A percentile compares a stretch with the other conserved stretches of the same genome.
Evolutionary conservation across 2,888 invertebrate species (phyloP).

Genomic region (Cremastobaeus sp.): DNA sequence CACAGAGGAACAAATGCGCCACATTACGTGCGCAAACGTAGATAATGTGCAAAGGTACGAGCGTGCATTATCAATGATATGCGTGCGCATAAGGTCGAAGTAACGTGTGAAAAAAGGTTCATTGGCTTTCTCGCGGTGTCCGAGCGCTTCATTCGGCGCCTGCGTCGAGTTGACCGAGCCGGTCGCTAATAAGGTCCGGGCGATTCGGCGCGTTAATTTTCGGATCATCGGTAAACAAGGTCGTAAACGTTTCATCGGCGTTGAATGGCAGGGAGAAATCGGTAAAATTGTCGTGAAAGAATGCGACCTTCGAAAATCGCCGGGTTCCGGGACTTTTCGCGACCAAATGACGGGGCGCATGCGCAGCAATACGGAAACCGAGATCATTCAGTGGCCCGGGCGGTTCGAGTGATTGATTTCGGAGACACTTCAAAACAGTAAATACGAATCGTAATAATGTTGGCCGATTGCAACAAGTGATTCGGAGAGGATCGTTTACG

Average conservation of each 20-base stretch:
- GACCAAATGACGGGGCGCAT: too few relatives aligned
- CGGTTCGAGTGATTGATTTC: too few relatives aligned
- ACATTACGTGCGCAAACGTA: slow-evolving; percentile 50
- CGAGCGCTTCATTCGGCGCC: too few relatives aligned
- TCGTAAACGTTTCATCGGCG: slow-evolving; percentile 8
- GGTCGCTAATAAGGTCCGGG: too few relatives aligned
- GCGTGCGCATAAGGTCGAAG: slow-evolving; percentile 36
- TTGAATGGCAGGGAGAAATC: slow-evolving; percentile 15
- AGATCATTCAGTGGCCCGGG: too few relatives aligned
- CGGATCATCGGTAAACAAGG: slow-evolving; percentile 4
- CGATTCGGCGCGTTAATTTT: too few relatives aligned
- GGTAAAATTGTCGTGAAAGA: slow-evolving; percentile 19
- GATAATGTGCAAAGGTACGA: slow-evolving; percentile 54
- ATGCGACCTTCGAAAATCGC: slow-evolving; percentile 26
- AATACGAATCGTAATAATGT: slow-evolving; percentile 46
- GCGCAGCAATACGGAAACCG: too few relatives aligned
- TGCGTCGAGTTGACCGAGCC: too few relatives aligned
- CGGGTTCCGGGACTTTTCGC: slow-evolving; percentile 13
- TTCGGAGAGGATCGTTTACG: slow-evolving; percentile 63
- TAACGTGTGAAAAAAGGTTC: slow-evolving; percentile 46
- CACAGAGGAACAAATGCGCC: slow-evolving; percentile 31
- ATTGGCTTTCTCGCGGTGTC: slow-evolving; percentile 16
- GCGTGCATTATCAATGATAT: slow-evolving; percentile 50
- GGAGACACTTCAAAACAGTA: too few relatives aligned
- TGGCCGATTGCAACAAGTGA: slow-evolving; percentile 34